These are phyloP conservation scores for Anadara kagoshimensis DNA, from an alignment of 1,140 invertebrate genomes.

Conservation along the genomic window DNA sequence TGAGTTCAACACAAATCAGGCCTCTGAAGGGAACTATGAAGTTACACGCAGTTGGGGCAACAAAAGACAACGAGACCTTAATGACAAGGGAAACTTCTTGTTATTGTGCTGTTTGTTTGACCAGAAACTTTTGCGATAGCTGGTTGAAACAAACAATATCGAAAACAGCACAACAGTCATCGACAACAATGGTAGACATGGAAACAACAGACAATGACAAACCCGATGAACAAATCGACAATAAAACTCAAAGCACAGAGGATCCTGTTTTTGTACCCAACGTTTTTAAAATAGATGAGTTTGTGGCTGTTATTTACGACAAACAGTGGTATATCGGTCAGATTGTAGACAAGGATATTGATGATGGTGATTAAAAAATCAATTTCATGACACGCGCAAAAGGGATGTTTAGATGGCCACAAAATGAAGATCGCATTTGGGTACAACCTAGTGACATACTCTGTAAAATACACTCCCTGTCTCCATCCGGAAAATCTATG, in stretches of 20 bases:
- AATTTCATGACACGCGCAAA: slow-evolving; percentile 3
- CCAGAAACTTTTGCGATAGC: not conserved
- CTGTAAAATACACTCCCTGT: too few species aligned
- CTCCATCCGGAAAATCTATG: too few species aligned
- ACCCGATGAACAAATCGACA: not conserved
- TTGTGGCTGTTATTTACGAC: not conserved
- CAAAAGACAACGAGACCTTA: too few species aligned
- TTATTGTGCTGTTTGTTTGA: slow-evolving; percentile 32
- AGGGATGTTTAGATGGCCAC: not conserved
- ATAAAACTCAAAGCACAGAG: not conserved
- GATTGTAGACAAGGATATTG: not conserved
- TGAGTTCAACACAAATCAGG: too few species aligned
- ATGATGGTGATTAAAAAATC: not conserved
- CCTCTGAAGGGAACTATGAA: too few species aligned
- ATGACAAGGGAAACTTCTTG: slow-evolving; percentile 21
- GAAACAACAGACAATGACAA: not conserved
- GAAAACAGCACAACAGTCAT: too few species aligned
- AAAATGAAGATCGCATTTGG: not conserved
- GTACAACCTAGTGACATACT: too few species aligned
- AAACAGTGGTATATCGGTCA: slow-evolving; percentile 6
- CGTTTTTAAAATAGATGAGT: not conserved
- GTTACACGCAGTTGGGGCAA: too few species aligned
- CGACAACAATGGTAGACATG: too few species aligned
- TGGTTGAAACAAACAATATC: too few species aligned
- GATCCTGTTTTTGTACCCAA: not conserved